These are phyloP conservation scores for Callinectes sapidus DNA, from an alignment of 2,888 invertebrate genomes.

Conservation along the genomic window DNA sequence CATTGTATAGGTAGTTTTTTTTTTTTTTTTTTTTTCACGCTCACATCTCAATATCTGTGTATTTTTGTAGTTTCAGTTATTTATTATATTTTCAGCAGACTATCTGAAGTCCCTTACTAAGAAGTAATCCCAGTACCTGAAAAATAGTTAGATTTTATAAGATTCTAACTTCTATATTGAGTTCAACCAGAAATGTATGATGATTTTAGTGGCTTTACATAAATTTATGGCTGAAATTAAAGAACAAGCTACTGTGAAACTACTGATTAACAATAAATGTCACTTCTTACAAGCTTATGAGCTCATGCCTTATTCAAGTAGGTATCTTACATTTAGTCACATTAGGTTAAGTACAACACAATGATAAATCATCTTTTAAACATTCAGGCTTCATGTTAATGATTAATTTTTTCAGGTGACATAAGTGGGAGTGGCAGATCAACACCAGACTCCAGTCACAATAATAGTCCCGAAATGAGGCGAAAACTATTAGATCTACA, in stretches of 20 bases:
- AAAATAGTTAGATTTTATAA: too few relatives aligned
- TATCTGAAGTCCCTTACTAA: neutral
- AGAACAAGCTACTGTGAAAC: neutral
- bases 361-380: neutral
- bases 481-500: slow-evolving; percentile 59
- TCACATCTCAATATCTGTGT: too few relatives aligned
- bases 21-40: too few relatives aligned
- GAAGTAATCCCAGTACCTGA: neutral
- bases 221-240: neutral
- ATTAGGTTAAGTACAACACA: neutral
- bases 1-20: too few relatives aligned
- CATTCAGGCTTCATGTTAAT: neutral
- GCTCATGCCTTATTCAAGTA: neutral
- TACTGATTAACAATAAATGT: neutral
- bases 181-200: neutral
- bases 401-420: slow-evolving; percentile 57
- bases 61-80: neutral
- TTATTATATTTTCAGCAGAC: too few relatives aligned
- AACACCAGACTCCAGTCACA: slow-evolving; percentile 71
- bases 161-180: neutral
- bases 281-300: neutral
- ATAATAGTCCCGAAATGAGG: slow-evolving; percentile 68
- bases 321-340: neutral
- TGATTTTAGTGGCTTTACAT: neutral
- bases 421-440: slow-evolving; percentile 60